These are phyloP conservation scores for Whitmania pigra DNA, from an alignment of 1,140 invertebrate species.

Conservation along the genomic window DNA sequence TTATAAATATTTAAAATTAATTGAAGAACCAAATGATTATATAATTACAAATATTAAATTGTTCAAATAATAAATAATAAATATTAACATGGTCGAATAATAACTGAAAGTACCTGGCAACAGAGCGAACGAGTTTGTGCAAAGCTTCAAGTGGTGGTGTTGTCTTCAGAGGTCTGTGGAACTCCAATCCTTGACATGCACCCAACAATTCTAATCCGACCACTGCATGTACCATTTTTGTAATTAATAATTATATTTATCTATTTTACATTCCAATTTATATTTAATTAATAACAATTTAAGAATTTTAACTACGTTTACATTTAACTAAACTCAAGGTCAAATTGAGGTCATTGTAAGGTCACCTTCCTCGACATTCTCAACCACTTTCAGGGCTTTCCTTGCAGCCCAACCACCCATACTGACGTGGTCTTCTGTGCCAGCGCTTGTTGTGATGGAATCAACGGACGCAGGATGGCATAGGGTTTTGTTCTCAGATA, in stretches of 20 bases:
- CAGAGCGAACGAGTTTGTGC: constrained; percentile 50
- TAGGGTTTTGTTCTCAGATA: constrained; percentile 58
- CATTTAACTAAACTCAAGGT: too few relatives aligned
- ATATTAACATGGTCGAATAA: too few relatives aligned
- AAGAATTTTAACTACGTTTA: too few relatives aligned
- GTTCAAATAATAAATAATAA: too few relatives aligned
- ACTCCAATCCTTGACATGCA: constrained; percentile 63
- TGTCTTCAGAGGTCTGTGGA: constrained; percentile 56
- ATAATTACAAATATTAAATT: too few relatives aligned
- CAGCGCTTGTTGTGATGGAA: constrained; percentile 58
- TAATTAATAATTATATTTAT: constrained; percentile 1
- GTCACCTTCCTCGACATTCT: constrained; percentile 52
- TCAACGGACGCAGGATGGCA: constrained; percentile 62
- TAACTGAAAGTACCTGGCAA: constrained; percentile 30
- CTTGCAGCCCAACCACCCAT: constrained; percentile 63
- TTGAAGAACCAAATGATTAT: too few relatives aligned
- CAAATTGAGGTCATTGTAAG: neutral
- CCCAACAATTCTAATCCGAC: constrained; percentile 59
- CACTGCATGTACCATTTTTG: too few relatives aligned
- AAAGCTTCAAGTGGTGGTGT: constrained; percentile 58
- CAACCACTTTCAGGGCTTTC: constrained; percentile 53
- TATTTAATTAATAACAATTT: too few relatives aligned
- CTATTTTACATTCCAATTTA: too few relatives aligned
- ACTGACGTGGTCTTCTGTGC: constrained; percentile 60
- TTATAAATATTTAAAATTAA: too few relatives aligned